Percentiles rank a stretch among this genome's conserved stretches.
phyloP scores from a whole-genome alignment of 2,797 vertebrate genomes.

The Hemibagrus guttatus region DNA sequence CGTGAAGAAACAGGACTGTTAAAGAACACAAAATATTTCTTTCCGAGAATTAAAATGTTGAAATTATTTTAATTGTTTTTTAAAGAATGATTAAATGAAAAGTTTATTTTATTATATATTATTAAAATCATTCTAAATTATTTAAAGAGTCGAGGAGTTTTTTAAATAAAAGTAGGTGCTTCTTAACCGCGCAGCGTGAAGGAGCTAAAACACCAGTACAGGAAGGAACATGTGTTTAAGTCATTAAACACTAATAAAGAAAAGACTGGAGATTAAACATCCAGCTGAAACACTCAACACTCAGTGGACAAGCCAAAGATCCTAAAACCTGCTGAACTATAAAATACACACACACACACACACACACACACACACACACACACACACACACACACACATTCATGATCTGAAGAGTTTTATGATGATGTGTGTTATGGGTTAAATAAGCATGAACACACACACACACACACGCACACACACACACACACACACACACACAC shows the following conservation, averaged over 20 bases:
- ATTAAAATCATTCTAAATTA: no score
- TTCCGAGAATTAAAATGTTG: no score
- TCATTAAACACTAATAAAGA: not conserved
- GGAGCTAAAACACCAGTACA: not conserved
- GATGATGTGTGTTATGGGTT: conserved; percentile 42
- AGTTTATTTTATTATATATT: no score
- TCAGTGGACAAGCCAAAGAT: not conserved
- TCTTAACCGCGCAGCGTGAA: not conserved
- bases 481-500: not conserved
- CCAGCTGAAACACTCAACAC: not conserved
- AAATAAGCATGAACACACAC: conserved; percentile 5
- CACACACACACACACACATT: not conserved
- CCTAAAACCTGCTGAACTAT: not conserved
- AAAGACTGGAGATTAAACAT: not conserved
- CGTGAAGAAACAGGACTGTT: no score
- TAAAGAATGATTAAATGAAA: no score
- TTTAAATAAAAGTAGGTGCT: no score
- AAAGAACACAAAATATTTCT: no score
- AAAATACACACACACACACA: conserved; percentile 13
- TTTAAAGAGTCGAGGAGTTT: no score
- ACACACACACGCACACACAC: not conserved
- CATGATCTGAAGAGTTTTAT: conserved; percentile 25
- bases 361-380: not conserved
- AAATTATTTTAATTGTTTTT: no score
- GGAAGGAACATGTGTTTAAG: not conserved